Evolutionary conservation across 1,140 invertebrate species (phyloP).

Genomic region (Drosophila persimilis): DNA sequence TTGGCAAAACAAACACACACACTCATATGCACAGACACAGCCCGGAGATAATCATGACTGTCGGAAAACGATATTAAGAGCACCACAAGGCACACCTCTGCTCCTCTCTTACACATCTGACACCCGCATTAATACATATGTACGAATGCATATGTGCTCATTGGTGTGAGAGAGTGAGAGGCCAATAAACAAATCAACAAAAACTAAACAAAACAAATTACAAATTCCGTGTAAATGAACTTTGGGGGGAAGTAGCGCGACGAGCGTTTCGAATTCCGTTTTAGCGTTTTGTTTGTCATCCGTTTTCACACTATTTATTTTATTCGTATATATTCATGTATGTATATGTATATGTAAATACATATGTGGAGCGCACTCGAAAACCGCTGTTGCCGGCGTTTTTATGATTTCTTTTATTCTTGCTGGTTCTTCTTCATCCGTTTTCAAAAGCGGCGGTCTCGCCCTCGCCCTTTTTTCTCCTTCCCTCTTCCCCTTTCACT

Average conservation of each 20-base stretch:
- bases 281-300: slow-evolving; percentile 49
- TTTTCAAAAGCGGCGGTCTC: slow-evolving; percentile 44
- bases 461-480: slow-evolving; percentile 65
- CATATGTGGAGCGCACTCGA: slow-evolving; percentile 57
- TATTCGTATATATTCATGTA: slow-evolving; percentile 16
- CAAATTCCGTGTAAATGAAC: slow-evolving; percentile 77
- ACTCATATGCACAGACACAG: not conserved
- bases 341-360: slow-evolving; percentile 2
- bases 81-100: slow-evolving; percentile 4
- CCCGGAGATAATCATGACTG: slow-evolving; percentile 11
- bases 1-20: slow-evolving; percentile 41
- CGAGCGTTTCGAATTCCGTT: slow-evolving; percentile 32
- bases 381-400: slow-evolving; percentile 73
- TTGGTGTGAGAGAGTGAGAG: not conserved
- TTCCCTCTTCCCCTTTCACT: slow-evolving; percentile 51
- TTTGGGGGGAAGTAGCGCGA: slow-evolving; percentile 39
- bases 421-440: slow-evolving; percentile 35
- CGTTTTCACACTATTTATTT: slow-evolving; percentile 14
- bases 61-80: slow-evolving; percentile 15
- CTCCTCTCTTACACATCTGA: slow-evolving; percentile 4
- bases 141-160: slow-evolving; percentile 16
- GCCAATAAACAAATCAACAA: slow-evolving; percentile 74
- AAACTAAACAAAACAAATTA: slow-evolving; percentile 75
- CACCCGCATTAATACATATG: slow-evolving; percentile 6
- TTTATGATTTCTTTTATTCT: slow-evolving; percentile 59